Base-by-base conservation (phyloP, 2,113 vertebrate genomes). In the Gobiocypris rarus region DNA sequence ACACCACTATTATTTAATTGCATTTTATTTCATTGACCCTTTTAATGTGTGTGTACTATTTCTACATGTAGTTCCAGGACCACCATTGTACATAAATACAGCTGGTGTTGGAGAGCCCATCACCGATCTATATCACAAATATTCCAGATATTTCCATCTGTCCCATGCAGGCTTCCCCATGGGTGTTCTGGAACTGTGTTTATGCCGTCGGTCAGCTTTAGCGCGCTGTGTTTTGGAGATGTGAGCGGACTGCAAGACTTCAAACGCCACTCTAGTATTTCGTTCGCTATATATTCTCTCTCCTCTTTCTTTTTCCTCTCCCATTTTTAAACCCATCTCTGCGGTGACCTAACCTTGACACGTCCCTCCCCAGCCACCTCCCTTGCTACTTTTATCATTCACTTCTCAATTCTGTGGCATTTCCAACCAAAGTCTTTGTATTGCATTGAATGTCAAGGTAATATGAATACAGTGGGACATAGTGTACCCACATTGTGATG, bases 161-260 rank as follows among this genome's bases (percentile, higher is more conserved):
- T 69, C 45, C 65, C 65, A 15, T 56, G 65, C 63, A 69, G 80
- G 54, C 63, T 26, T 70, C 65, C 63, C 28, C 14, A 7, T 82
- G 80, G 80, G 80, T 82, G 80, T 82, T 82, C 80, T 54, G 31
- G 3, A 54, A 67, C 65, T 52, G 17, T 81, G 79, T 82, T 82
- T 82, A 70, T 82, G 45, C 31, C 65, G 26, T 82, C 26, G 31
- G 80, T 82, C 80, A 71, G 80, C 80, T 82, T 56, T 70, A 14
- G 19, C 19, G 0, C 1, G 6, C 61, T 70, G 63, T 81, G 79
- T 82, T 82, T 82, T 69, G 48, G 22, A 54, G 80, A 69, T 70
- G 48, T 82, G 65, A 71, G 22, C 80, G 71, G 48, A 82, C 80
- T 56, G 79, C 1, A 10, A 38, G 65, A 70, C 65, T 70, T 82